These are phyloP conservation scores for Trachymyrmex septentrionalis DNA, from an alignment of 1,140 invertebrate species.

Conservation along the genomic window DNA sequence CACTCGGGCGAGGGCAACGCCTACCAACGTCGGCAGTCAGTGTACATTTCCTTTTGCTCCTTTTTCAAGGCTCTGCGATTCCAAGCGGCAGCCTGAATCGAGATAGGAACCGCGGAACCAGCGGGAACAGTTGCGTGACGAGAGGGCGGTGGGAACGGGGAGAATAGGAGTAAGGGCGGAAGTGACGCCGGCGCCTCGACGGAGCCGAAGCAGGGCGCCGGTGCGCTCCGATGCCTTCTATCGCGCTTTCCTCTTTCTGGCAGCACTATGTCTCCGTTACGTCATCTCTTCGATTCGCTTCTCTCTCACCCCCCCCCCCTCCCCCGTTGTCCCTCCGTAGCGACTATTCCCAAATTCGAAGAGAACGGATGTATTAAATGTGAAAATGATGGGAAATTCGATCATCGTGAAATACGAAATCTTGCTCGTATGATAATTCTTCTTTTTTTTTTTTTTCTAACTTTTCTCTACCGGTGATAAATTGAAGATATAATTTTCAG, in stretches of 20 bases:
- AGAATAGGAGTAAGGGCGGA: conserved; percentile 80
- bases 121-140: conserved; percentile 62
- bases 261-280: conserved; percentile 85
- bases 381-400: conserved; percentile 19
- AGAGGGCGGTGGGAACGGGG: conserved; percentile 68
- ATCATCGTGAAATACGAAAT: conserved; percentile 15
- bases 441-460: background rate
- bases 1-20: conserved; percentile 63
- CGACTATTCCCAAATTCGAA: conserved; percentile 35
- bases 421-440: background rate
- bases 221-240: conserved; percentile 85
- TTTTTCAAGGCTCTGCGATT: conserved; percentile 72
- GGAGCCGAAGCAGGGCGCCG: conserved; percentile 85
- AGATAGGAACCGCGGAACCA: conserved; percentile 69
- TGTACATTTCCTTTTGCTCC: conserved; percentile 52
- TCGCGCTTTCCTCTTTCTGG: conserved; percentile 72
- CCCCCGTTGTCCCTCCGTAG: conserved; percentile 15
- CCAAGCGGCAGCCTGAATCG: conserved; percentile 59
- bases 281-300: conserved; percentile 81
- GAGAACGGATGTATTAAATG: conserved; percentile 31
- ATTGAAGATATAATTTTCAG: conserved; percentile 1
- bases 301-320: conserved; percentile 74
- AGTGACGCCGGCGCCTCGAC: conserved; percentile 86
- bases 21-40: conserved; percentile 36
- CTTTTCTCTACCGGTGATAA: background rate